Percentiles rank a stretch among this genome's conserved stretches.
These are phyloP conservation scores for Celastrina argiolus DNA, from an alignment of 2,888 invertebrate genomes.

Conservation along the genomic window DNA sequence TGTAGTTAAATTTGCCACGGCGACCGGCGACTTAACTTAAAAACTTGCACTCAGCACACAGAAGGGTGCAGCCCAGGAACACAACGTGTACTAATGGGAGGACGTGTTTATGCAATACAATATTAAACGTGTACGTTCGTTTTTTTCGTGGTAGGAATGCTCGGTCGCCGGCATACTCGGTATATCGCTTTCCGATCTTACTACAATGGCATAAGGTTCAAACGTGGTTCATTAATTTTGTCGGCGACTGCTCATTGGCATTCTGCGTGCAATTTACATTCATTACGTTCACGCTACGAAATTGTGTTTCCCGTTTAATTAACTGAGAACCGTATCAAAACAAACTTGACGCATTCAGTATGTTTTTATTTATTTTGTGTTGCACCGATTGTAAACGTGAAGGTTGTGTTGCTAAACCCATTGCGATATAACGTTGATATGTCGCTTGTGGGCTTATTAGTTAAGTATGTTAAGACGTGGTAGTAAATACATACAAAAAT, in stretches of 20 bases:
- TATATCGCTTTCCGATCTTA: no score
- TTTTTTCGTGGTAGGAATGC: conserved; percentile 11
- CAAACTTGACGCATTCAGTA: not conserved
- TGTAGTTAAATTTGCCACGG: no score
- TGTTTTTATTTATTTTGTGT: not conserved
- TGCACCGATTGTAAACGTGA: not conserved
- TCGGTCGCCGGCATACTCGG: no score
- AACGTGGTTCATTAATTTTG: no score
- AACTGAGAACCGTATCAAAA: conserved; percentile 16
- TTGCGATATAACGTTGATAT: not conserved
- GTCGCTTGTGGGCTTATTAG: not conserved
- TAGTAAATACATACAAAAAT: not conserved
- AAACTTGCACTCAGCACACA: not conserved
- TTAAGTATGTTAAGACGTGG: no score
- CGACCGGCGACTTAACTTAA: no score
- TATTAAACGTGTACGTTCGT: not conserved
- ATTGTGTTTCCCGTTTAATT: conserved; percentile 13
- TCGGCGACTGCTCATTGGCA: no score
- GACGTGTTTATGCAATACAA: conserved; percentile 5
- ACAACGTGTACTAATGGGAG: not conserved
- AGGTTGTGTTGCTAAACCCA: not conserved
- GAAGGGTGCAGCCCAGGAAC: not conserved
- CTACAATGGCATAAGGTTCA: no score
- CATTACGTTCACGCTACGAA: conserved; percentile 13
- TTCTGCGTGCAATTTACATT: conserved; percentile 2